Conservation (phyloP, 2,797 vertebrate species). For the Chrosomus eos region DNA sequence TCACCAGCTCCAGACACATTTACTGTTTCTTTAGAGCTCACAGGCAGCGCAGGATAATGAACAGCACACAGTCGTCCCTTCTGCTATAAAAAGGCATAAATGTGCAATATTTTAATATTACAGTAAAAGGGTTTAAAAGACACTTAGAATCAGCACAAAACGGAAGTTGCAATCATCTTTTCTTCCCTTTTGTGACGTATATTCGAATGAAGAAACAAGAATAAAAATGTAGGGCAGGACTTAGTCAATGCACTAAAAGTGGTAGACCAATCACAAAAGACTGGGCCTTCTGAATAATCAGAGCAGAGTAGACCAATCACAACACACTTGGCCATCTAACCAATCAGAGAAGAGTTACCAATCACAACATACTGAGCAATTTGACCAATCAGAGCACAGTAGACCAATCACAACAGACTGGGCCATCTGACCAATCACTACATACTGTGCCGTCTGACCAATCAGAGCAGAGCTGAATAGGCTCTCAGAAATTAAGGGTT, state of each 20-base stretch:
- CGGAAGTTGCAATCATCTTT: neutral
- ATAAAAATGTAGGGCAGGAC: neutral
- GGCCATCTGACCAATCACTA: neutral
- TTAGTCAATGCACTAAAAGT: neutral
- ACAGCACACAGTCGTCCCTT: slow-evolving; percentile 78
- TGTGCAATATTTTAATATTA: neutral
- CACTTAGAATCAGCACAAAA: neutral
- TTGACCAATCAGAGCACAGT: neutral
- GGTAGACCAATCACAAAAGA: neutral
- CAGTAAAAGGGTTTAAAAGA: neutral
- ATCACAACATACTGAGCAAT: accelerated
- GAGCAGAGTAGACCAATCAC: neutral
- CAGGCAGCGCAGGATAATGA: slow-evolving; percentile 82
- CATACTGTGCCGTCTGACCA: neutral
- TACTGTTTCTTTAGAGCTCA: slow-evolving; percentile 76
- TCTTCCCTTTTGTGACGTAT: neutral
- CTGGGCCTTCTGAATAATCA: neutral
- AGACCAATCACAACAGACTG: neutral
- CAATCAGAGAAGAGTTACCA: too few relatives aligned
- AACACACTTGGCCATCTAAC: neutral
- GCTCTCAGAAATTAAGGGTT: neutral
- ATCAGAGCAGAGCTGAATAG: neutral
- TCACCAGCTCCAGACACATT: slow-evolving; percentile 93
- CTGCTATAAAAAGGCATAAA: slow-evolving; percentile 60
- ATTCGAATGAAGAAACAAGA: neutral